A percentile compares a stretch with the other conserved stretches of the same genome.
Evolutionary conservation across 37 sponge, comb jelly and placozoan genomes (phyloP).

Genomic region (Cladorhizidae sp.): DNA sequence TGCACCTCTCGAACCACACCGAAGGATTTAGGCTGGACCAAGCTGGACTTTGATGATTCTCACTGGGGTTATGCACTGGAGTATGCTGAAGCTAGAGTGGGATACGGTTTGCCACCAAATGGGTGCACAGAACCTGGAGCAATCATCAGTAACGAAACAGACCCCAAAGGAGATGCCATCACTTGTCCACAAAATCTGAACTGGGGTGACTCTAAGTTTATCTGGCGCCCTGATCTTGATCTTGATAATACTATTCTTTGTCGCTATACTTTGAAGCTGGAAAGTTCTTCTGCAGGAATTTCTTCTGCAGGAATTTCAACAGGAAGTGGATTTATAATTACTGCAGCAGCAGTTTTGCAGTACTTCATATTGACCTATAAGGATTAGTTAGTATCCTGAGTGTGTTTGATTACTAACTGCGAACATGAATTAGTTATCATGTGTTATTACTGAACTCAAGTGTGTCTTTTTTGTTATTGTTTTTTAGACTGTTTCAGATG

Average conservation of each 20-base stretch:
- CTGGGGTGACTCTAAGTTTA: slow-evolving; percentile 58
- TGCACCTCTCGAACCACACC: slow-evolving; percentile 8
- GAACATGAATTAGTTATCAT: no score
- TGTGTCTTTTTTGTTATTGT: no score
- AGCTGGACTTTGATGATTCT: slow-evolving; percentile 39
- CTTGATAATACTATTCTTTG: slow-evolving; percentile 52
- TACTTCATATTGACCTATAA: no score
- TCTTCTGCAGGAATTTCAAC: background rate
- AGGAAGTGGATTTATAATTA: no score
- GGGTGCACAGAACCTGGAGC: slow-evolving; percentile 28
- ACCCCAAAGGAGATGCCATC: slow-evolving; percentile 11
- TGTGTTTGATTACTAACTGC: no score
- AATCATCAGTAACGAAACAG: slow-evolving; percentile 17
- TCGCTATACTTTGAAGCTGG: slow-evolving; percentile 37
- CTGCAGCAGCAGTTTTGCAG: no score
- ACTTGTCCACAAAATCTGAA: slow-evolving; percentile 35
- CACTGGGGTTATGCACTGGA: slow-evolving; percentile 48
- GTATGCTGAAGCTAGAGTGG: slow-evolving; percentile 1
- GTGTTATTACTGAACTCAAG: no score
- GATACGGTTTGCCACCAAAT: slow-evolving; percentile 15
- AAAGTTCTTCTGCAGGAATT: background rate
- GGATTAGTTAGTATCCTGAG: no score
- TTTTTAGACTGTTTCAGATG: no score
- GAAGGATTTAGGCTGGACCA: slow-evolving; percentile 27
- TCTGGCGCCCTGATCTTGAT: slow-evolving; percentile 43